A percentile compares a stretch with the other conserved stretches of the same genome.
Conservation (phyloP, 2,113 vertebrate species). For the Natator depressus region DNA sequence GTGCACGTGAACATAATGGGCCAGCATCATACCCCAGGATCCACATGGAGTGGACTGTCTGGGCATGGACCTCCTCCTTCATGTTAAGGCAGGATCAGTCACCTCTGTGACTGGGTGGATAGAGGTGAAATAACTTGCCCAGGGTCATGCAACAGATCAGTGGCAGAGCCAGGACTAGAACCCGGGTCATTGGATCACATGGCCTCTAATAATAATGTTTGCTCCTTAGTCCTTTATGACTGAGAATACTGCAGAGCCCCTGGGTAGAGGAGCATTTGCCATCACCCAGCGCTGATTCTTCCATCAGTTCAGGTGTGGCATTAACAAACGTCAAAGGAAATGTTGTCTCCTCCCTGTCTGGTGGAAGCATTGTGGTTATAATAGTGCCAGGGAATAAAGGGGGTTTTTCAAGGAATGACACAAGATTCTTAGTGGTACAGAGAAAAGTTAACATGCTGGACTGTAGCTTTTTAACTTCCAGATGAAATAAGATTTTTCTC, state of each 20-base stretch:
- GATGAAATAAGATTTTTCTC: neutral
- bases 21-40: neutral
- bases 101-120: neutral
- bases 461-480: neutral
- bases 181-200: neutral
- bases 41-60: neutral
- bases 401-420: neutral
- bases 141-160: neutral
- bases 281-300: neutral
- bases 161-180: neutral
- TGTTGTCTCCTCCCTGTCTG: neutral
- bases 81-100: neutral
- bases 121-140: neutral
- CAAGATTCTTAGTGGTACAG: neutral
- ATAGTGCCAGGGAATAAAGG: accelerated
- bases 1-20: neutral
- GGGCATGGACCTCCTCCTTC: neutral
- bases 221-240: accelerated
- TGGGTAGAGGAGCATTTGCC: neutral
- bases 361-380: neutral
- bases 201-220: accelerated
- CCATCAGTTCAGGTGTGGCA: neutral
- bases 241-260: accelerated
- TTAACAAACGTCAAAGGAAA: neutral
- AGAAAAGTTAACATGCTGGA: neutral